phyloP scores from a whole-genome alignment of 2,797 vertebrate genomes.

The Okamejei kenojei region DNA sequence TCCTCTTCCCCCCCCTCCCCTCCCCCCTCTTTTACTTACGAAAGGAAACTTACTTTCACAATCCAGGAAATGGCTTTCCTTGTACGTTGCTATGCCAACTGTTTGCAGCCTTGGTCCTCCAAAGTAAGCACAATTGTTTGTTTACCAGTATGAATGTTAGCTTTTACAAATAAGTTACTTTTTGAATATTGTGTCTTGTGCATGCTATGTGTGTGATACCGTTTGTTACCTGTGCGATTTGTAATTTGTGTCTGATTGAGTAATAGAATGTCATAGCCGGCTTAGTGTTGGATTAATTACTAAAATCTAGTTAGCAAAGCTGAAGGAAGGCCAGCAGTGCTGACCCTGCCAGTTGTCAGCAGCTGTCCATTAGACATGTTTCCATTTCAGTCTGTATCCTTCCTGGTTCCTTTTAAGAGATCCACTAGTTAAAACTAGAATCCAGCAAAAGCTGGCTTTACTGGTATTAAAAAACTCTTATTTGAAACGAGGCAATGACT shows the following conservation, averaged over 20 bases:
- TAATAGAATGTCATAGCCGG: neutral
- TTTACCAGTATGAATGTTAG: conserved; percentile 34
- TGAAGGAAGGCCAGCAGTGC: conserved; percentile 40
- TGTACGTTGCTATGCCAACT: conserved; percentile 98
- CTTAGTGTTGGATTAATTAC: conserved; percentile 10
- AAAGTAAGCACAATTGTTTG: conserved; percentile 91
- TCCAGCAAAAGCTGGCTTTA: neutral
- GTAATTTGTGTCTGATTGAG: neutral
- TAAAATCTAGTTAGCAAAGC: conserved; percentile 9
- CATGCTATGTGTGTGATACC: neutral
- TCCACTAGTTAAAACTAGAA: neutral
- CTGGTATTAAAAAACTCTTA: neutral
- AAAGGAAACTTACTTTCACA: conserved; percentile 73
- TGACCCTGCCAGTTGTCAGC: neutral
- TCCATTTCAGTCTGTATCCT: neutral
- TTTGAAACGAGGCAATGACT: neutral
- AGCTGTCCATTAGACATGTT: conserved; percentile 1
- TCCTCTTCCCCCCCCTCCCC: conserved; percentile 11
- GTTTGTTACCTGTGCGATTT: neutral
- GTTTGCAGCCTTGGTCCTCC: conserved; percentile 97
- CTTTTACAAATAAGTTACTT: neutral
- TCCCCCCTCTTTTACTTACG: conserved; percentile 48
- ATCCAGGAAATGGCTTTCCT: conserved; percentile 93
- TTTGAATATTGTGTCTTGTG: conserved; percentile 27
- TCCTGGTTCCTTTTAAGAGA: neutral